A percentile compares a stretch with the other conserved stretches of the same genome.
Evolutionary conservation across 2,113 vertebrate genomes (phyloP).

Genomic region (Procavia capensis): DNA sequence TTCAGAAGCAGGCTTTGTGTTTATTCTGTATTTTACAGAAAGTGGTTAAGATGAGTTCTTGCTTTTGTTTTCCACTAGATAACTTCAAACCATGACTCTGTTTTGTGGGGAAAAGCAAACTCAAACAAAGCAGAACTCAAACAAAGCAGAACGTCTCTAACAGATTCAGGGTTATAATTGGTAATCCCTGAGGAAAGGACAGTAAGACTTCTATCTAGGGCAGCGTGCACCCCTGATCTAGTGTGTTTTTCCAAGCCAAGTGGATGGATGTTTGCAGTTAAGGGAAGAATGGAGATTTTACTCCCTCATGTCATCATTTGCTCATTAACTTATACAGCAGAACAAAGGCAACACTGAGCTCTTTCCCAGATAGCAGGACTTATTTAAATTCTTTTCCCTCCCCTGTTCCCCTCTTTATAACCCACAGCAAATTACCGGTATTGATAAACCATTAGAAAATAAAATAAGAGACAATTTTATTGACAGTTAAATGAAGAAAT

Average conservation of each 20-base stretch:
- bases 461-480: constrained; percentile 85
- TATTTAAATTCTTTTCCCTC: constrained; percentile 79
- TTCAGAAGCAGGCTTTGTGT: not conserved
- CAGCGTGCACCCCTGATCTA: not conserved
- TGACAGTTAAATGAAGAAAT: constrained; percentile 84
- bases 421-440: constrained; percentile 85
- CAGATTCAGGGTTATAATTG: not conserved
- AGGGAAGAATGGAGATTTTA: not conserved
- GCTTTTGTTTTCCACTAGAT: rapidly evolving
- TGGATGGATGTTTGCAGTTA: rapidly evolving
- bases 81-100: not conserved
- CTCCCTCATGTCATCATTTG: not conserved
- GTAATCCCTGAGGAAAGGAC: not conserved
- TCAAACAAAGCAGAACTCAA: not conserved
- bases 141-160: not conserved
- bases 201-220: rapidly evolving
- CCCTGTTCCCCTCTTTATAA: constrained; percentile 80
- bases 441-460: constrained; percentile 90
- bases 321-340: not conserved
- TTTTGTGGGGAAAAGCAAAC: not conserved
- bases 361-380: constrained; percentile 73
- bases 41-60: not conserved
- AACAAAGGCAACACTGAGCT: not conserved
- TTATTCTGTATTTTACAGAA: not conserved
- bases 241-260: not conserved